These are phyloP conservation scores for Calidris pygmaea DNA, from an alignment of 2,113 vertebrate genomes.

Conservation along the genomic window DNA sequence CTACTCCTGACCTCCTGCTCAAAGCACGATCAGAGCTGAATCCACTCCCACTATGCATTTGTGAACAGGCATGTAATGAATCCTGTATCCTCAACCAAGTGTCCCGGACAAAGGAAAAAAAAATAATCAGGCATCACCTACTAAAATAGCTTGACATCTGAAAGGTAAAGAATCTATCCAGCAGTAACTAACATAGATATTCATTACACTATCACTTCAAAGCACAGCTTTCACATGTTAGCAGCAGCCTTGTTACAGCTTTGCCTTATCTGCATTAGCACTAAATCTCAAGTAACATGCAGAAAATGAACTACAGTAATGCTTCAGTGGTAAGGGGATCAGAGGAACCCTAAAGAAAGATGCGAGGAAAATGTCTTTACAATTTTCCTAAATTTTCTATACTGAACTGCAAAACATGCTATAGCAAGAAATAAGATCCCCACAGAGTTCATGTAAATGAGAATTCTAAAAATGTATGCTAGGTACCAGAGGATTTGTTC, in stretches of 20 bases:
- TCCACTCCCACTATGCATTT: background rate
- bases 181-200: background rate
- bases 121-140: background rate
- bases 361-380: background rate
- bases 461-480: constrained; percentile 33
- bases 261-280: constrained; percentile 26
- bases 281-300: background rate
- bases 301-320: constrained; percentile 6
- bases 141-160: background rate
- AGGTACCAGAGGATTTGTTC: constrained; percentile 54
- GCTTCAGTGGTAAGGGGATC: background rate
- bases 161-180: background rate
- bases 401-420: background rate
- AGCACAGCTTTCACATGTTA: constrained; percentile 6
- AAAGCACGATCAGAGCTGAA: background rate
- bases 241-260: constrained; percentile 12
- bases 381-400: constrained; percentile 30
- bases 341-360: constrained; percentile 20
- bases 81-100: background rate
- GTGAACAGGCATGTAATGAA: background rate
- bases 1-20: background rate
- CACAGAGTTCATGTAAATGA: constrained; percentile 31
- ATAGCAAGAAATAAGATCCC: constrained; percentile 26
- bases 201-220: constrained; percentile 24
- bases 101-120: background rate